Conservation (phyloP, 1,140 invertebrate species). For the Agrypnia vestita region DNA sequence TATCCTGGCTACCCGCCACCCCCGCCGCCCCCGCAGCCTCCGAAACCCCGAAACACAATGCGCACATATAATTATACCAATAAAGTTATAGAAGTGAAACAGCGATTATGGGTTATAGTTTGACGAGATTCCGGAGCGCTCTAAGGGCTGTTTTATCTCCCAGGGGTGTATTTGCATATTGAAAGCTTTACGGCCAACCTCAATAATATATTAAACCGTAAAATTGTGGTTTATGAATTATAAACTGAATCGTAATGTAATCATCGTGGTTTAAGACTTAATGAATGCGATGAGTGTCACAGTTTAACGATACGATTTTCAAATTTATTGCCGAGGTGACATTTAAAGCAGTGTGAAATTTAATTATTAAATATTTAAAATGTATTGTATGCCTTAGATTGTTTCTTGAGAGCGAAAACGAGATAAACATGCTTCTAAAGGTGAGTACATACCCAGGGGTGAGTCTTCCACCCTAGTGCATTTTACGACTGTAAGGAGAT, state of each 20-base stretch:
- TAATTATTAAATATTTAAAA: too few relatives aligned
- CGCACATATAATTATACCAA: constrained; percentile 56
- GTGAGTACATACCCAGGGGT: too few relatives aligned
- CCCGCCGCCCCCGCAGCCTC: too few relatives aligned
- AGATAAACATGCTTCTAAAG: too few relatives aligned
- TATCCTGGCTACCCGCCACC: constrained; percentile 8
- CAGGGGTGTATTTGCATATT: constrained; percentile 57
- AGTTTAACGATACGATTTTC: constrained; percentile 12
- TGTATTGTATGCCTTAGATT: too few relatives aligned
- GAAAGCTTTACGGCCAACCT: constrained; percentile 52
- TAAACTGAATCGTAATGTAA: constrained; percentile 18
- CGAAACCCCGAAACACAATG: neutral
- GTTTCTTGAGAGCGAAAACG: too few relatives aligned
- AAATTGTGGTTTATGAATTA: constrained; percentile 38
- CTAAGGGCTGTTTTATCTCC: constrained; percentile 38
- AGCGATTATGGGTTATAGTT: constrained; percentile 58
- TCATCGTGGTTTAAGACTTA: constrained; percentile 29
- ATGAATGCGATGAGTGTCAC: constrained; percentile 16
- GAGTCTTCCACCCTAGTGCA: too few relatives aligned
- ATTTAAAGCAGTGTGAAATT: constrained; percentile 3
- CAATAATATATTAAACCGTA: constrained; percentile 38
- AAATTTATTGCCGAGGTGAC: constrained; percentile 23
- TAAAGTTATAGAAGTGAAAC: constrained; percentile 58
- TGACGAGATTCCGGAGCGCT: constrained; percentile 47
- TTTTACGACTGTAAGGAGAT: too few relatives aligned